Evolutionary conservation across 2,888 invertebrate genomes (phyloP).

Genomic region (Priocnemis perturbator): DNA sequence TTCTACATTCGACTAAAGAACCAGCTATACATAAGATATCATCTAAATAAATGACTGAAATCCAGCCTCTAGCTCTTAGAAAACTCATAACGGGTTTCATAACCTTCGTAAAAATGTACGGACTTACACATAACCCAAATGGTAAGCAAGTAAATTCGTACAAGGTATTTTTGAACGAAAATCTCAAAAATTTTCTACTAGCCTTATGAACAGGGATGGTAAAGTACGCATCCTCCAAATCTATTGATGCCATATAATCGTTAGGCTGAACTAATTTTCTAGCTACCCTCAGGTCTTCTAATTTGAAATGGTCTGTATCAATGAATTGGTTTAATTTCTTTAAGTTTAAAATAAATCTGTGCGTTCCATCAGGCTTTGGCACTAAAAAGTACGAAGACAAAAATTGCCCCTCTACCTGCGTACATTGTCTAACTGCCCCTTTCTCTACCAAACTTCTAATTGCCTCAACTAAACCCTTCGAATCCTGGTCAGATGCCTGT

Average conservation of each 20-base stretch:
- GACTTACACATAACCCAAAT: not conserved
- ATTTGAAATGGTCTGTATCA: not conserved
- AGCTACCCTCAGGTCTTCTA: not conserved
- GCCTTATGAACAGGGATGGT: not conserved
- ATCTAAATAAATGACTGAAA: too few relatives aligned
- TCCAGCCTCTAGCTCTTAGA: too few relatives aligned
- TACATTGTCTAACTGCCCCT: too few relatives aligned
- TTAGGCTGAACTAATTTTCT: not conserved
- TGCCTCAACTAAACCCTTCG: too few relatives aligned
- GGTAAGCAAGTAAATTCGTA: not conserved
- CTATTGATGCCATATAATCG: not conserved
- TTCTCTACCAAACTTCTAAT: too few relatives aligned
- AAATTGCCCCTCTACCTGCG: too few relatives aligned
- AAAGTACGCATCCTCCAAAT: not conserved
- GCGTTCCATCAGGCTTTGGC: too few relatives aligned
- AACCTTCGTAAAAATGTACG: not conserved
- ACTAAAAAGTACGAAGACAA: too few relatives aligned
- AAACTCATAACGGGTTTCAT: not conserved
- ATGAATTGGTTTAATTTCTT: not conserved
- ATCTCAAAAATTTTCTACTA: not conserved
- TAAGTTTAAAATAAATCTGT: too few relatives aligned
- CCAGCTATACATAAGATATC: not conserved
- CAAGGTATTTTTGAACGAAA: not conserved
- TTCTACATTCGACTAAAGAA: constrained; percentile 4
- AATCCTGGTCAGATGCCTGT: too few relatives aligned